Conservation (phyloP, 1,140 invertebrate species). For the Amphibalanus amphitrite region DNA sequence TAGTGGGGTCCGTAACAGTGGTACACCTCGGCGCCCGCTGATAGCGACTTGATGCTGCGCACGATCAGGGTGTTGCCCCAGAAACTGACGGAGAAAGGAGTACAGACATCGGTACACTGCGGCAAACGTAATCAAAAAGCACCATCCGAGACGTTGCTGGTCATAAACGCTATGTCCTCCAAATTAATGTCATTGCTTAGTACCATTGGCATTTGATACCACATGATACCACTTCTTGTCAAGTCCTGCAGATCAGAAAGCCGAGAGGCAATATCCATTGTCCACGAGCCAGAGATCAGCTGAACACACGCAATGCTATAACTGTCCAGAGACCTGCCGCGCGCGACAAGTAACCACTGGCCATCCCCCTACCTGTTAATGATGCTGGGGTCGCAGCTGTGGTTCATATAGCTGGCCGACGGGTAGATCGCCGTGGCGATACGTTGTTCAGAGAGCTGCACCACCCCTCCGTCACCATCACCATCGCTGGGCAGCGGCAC, state of each 20-base stretch:
- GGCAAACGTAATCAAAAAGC: background rate
- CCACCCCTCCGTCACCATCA: conserved; percentile 16
- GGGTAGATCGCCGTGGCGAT: conserved; percentile 70
- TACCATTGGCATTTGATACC: background rate
- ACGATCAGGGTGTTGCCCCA: background rate
- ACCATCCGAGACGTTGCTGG: no score
- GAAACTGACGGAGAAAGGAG: background rate
- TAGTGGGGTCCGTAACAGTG: background rate
- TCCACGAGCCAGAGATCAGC: no score
- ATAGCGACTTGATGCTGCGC: background rate
- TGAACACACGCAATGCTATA: no score
- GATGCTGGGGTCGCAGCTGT: conserved; percentile 53
- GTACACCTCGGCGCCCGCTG: background rate
- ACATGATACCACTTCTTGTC: no score
- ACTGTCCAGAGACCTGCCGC: no score
- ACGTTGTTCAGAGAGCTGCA: conserved; percentile 34
- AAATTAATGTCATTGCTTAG: background rate
- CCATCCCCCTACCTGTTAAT: background rate
- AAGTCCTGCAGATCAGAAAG: no score
- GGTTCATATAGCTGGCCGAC: conserved; percentile 76
- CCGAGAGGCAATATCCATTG: no score
- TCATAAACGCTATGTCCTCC: no score
- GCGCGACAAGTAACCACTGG: background rate
- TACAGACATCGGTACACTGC: background rate
- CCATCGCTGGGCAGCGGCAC: conserved; percentile 12